Conservation (phyloP, 2,797 vertebrate species). For the Gymnothorax reevesii region DNA sequence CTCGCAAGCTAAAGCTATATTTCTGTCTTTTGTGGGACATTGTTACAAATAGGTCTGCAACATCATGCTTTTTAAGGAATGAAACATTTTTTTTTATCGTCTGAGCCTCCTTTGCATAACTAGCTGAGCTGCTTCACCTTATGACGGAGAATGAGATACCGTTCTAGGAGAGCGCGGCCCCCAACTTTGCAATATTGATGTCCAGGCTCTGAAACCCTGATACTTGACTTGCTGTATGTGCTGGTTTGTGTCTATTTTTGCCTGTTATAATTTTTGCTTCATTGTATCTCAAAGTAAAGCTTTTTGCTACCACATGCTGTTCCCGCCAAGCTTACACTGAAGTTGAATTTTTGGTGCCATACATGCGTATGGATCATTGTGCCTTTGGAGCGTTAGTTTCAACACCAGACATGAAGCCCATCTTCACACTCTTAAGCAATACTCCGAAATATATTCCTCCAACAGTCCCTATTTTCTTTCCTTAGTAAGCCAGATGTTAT, state of each 20-base stretch:
- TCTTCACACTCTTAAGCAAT: not conserved
- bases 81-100: slow-evolving; percentile 45
- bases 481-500: not conserved
- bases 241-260: not conserved
- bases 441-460: not conserved
- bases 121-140: slow-evolving; percentile 3
- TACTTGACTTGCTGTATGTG: not conserved
- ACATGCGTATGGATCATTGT: not conserved
- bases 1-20: not conserved
- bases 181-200: not conserved
- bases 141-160: not conserved
- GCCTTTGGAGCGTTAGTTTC: not conserved
- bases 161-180: not conserved
- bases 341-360: not conserved
- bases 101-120: slow-evolving; percentile 62
- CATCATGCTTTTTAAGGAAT: slow-evolving; percentile 43
- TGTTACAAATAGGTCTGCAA: slow-evolving; percentile 23
- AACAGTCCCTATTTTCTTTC: not conserved
- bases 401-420: not conserved
- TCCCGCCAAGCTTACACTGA: not conserved
- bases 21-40: not conserved
- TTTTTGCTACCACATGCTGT: no score
- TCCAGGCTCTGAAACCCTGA: not conserved
- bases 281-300: no score
- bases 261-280: not conserved